Evolutionary conservation across 2,888 invertebrate genomes (phyloP), one percentile per base, ranked within the genome.

Genomic region (Synanthedon andrenaeformis): DNA sequence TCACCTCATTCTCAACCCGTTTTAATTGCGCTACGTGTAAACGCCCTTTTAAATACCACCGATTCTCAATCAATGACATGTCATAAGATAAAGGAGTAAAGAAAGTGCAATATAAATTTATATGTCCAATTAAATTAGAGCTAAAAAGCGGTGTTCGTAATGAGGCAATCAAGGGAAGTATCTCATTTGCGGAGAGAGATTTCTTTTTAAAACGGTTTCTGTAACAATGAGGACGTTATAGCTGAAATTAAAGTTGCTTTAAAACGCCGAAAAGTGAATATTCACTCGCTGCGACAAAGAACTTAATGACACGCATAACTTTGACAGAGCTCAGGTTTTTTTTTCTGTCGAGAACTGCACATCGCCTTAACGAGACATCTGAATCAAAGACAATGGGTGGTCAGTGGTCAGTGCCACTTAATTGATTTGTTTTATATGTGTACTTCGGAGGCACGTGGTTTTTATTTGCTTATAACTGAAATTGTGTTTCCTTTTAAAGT

Each of bases 301-400:
- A 65, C 63, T 73, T 79, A 78, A 81, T 78, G 76, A 68, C 67
- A 65, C 64, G 70, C 71, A 80, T 81, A 80, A 82, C 79, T 80
- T 77, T 75, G 72, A 77, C 63, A 60, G 66, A 64, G 66, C 62
- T 68, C 66, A 64, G 35, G 76, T 74, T 80, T 75, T 70, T 67
- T 58, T 59, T 60, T 35, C 35, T 35, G 62, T 62, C 59, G 58
- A 59, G 59, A 62, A 45, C 35, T 45, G 56, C 53, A 56, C 61
- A 67, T 68, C 62, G 60, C 62, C 62, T 74, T 82, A 82, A 82
- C 72, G 76, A 82, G 77, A 76, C 74, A 67, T 70, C 74, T 75
- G 76, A 76, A 76, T 76, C 70, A 75, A 73, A 72, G 63, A 79
- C 79, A 82, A 82, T 79, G 79, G 78, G 76, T 74, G 75, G 75